Evolutionary conservation across 2,113 vertebrate genomes (phyloP).

Genomic region (Rhabdornis inornatus): DNA sequence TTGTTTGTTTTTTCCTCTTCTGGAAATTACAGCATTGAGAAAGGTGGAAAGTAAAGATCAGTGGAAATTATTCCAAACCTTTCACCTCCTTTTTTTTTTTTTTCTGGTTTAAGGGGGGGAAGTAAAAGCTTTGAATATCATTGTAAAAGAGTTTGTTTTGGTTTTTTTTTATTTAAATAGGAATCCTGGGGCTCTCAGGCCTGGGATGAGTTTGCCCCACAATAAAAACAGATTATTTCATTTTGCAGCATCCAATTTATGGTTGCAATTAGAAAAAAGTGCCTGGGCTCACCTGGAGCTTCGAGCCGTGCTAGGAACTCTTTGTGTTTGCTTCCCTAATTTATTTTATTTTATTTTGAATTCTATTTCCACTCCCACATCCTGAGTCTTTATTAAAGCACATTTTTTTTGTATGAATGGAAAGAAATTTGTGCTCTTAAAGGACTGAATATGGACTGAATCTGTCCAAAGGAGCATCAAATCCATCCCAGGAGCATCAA

Average conservation of each 20-base stretch:
- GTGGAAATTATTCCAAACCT: neutral
- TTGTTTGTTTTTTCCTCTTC: neutral
- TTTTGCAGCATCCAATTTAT: neutral
- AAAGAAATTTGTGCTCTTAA: neutral
- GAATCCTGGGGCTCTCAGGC: neutral
- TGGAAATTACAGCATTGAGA: neutral
- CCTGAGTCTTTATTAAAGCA: neutral
- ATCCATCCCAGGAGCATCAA: neutral
- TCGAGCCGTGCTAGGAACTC: neutral
- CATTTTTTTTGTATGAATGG: neutral
- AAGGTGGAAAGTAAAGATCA: neutral
- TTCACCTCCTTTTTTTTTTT: neutral
- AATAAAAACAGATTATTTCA: neutral
- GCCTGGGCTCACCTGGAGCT: neutral
- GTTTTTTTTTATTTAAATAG: neutral
- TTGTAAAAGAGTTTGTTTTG: neutral
- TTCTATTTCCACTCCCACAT: neutral
- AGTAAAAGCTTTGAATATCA: neutral
- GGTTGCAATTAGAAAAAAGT: neutral
- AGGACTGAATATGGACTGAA: neutral
- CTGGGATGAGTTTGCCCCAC: neutral
- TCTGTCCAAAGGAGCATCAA: too few relatives aligned
- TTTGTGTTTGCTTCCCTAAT: neutral
- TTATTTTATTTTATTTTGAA: neutral
- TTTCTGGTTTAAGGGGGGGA: neutral